These are phyloP conservation scores for Ascaphus truei DNA, from an alignment of 2,113 vertebrate species.

Conservation along the genomic window DNA sequence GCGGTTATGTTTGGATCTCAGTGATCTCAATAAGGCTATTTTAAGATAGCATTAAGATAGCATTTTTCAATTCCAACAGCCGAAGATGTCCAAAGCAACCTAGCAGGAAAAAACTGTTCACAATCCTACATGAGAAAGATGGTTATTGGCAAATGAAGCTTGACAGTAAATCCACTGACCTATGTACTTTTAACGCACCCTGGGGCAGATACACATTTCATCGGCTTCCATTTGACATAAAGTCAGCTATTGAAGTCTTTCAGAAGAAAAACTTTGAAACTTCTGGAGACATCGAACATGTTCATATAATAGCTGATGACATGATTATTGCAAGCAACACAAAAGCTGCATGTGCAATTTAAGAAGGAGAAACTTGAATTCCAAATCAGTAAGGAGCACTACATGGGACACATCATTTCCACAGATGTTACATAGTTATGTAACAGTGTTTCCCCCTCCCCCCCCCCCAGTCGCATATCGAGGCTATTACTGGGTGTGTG, in stretches of 20 bases:
- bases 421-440: too few species aligned
- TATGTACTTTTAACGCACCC: too few species aligned
- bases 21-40: neutral
- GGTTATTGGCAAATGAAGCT: too few species aligned
- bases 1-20: neutral
- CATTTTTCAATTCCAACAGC: slow-evolving; percentile 4
- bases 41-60: neutral
- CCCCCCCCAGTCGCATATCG: too few species aligned
- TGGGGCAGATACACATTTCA: slow-evolving; percentile 30
- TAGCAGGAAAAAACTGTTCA: slow-evolving; percentile 38
- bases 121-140: slow-evolving; percentile 28
- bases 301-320: neutral
- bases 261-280: neutral
- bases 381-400: too few species aligned
- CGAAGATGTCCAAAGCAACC: slow-evolving; percentile 4
- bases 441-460: too few species aligned
- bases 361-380: too few species aligned
- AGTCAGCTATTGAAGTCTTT: slow-evolving; percentile 29
- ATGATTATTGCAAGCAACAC: neutral
- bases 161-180: too few species aligned
- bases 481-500: too few species aligned
- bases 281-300: neutral
- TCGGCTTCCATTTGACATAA: slow-evolving; percentile 33
- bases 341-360: too few species aligned
- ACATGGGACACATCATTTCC: too few species aligned